Evolutionary conservation across 2,797 vertebrate genomes (phyloP).

Genomic region (Anguilla megastoma): DNA sequence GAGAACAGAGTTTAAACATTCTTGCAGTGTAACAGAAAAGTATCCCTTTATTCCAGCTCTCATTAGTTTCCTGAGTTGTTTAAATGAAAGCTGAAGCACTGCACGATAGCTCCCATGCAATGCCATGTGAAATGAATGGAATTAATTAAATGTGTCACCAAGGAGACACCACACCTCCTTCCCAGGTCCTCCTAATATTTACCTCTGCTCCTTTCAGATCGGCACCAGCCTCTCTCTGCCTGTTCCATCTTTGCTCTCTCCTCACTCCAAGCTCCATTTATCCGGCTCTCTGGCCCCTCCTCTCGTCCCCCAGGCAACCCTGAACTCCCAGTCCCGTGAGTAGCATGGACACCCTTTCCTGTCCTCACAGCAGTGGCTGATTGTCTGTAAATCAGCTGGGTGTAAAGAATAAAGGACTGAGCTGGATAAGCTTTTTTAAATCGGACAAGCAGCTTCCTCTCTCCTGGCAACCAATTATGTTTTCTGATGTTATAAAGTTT

Average conservation of each 20-base stretch:
- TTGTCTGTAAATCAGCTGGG: neutral
- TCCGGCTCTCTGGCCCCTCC: slow-evolving; percentile 64
- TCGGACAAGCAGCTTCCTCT: neutral
- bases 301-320: slow-evolving; percentile 67
- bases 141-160: neutral
- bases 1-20: neutral
- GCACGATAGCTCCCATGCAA: too few relatives aligned
- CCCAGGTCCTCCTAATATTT: neutral
- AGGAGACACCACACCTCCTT: neutral
- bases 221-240: slow-evolving; percentile 75
- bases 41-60: neutral
- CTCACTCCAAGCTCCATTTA: slow-evolving; percentile 77
- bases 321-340: slow-evolving; percentile 73
- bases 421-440: neutral
- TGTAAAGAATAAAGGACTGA: neutral
- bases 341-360: slow-evolving; percentile 18
- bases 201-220: slow-evolving; percentile 61
- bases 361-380: neutral
- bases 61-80: neutral
- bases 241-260: slow-evolving; percentile 76
- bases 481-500: neutral
- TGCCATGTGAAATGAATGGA: neutral
- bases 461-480: neutral
- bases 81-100: neutral
- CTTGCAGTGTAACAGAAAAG: neutral